These are phyloP conservation scores for Danio jaintianensis DNA, from an alignment of 2,797 vertebrate species.

Conservation along the genomic window DNA sequence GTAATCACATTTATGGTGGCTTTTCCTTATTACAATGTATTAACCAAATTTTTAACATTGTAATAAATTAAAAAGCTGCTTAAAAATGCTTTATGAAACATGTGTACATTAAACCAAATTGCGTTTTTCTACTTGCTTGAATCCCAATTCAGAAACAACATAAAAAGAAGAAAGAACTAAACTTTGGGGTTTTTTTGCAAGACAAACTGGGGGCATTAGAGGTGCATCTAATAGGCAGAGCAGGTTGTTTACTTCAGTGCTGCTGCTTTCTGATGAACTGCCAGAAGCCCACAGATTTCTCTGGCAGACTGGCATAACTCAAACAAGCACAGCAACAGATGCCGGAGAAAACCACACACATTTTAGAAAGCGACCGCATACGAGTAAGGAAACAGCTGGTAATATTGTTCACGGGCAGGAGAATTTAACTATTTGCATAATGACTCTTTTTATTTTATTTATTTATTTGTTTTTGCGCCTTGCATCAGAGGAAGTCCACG, in stretches of 20 bases:
- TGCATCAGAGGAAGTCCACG: conserved; percentile 16
- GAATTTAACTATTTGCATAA: conserved; percentile 52
- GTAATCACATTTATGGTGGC: no score
- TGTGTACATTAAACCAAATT: neutral
- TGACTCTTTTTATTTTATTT: conserved; percentile 4
- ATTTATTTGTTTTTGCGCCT: neutral
- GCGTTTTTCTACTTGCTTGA: neutral
- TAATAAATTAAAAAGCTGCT: neutral
- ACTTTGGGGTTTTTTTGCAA: neutral
- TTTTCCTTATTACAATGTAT: conserved; percentile 23
- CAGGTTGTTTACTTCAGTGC: conserved; percentile 51
- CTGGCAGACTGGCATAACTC: conserved; percentile 57
- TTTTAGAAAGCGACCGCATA: conserved; percentile 42
- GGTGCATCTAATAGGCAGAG: conserved; percentile 38
- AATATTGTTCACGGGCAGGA: conserved; percentile 46
- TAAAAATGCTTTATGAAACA: neutral
- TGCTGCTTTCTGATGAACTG: conserved; percentile 49
- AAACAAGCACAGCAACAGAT: conserved; percentile 55
- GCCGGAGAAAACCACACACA: conserved; percentile 46
- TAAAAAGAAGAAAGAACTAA: neutral
- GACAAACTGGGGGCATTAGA: conserved; percentile 46
- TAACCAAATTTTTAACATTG: conserved; percentile 20
- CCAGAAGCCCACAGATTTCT: conserved; percentile 57
- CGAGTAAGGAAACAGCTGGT: conserved; percentile 54
- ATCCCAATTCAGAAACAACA: neutral